Conservation (phyloP, 2,797 vertebrate genomes). For the Protosalanx chinensis region DNA sequence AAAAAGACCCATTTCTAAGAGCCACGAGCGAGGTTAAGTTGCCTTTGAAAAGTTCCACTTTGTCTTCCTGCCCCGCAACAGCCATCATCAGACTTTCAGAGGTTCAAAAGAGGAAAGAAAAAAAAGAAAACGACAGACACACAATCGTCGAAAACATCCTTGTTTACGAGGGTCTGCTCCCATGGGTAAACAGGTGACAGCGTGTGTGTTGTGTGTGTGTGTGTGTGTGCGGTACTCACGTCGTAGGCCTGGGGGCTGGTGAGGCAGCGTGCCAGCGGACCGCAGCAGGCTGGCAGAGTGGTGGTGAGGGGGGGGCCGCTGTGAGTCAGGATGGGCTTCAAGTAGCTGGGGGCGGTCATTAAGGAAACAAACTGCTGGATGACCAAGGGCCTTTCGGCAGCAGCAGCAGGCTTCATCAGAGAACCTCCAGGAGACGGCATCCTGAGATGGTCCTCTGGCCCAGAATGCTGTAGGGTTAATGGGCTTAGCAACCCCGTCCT, state of each 20-base stretch:
- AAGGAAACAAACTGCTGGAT: slow-evolving; percentile 52
- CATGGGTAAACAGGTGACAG: not conserved
- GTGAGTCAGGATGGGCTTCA: slow-evolving; percentile 97
- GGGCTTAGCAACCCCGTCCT: not conserved
- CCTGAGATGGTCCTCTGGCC: not conserved
- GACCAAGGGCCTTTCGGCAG: not conserved
- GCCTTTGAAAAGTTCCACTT: no score
- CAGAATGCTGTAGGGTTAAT: not conserved
- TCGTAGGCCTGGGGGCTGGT: slow-evolving; percentile 93
- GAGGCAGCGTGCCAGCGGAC: slow-evolving; percentile 88
- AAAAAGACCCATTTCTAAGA: no score
- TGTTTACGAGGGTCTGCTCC: not conserved
- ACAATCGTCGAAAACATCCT: no score
- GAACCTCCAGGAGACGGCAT: not conserved
- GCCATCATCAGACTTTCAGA: no score
- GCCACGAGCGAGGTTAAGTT: no score
- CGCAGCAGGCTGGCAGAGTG: slow-evolving; percentile 91
- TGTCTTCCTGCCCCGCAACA: no score
- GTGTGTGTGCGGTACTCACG: slow-evolving; percentile 70
- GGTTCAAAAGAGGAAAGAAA: no score
- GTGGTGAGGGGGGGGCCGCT: slow-evolving; percentile 91
- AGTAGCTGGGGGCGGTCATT: slow-evolving; percentile 76
- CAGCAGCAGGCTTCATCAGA: not conserved
- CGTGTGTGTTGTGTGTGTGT: slow-evolving; percentile 1
- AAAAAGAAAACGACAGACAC: no score